Base-by-base conservation (phyloP, 2,888 invertebrate genomes). In the Rotaria sp. region DNA sequence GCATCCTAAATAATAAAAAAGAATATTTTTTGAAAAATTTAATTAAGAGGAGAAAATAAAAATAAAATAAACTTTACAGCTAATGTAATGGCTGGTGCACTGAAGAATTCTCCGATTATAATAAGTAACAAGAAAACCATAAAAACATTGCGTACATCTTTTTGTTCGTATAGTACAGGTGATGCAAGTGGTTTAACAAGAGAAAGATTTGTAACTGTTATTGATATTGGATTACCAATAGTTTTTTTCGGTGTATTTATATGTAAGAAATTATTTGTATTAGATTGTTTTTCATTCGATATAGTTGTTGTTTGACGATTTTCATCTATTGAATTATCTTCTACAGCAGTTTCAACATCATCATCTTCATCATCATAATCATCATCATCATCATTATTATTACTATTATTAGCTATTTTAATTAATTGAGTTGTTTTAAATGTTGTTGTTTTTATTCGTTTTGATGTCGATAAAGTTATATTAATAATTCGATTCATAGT, bases 41-140 rank as follows among this genome's bases (percentile, higher is more conserved):
- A n/a, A 67, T 7, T 35, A 5, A 8, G 18, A 67, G 15, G 4
- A 5, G 4, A 21, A 21, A 7, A 52, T 24, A 24, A 59, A 87
- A 15, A 57, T 96, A 13, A 96, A 96, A 0, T 95, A 95, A 91
- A 96, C 96, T 3, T 67, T 80, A 80, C 80, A 0, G 97, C 97
- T 85, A 98, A 92, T 0, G 97, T 96, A 88, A 97, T 91, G 59
- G 97, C 96, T 0, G 97, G 97, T 0, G 97, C 96, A 89, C 95
- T 95, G 92, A 98, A 97, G 92, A 98, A 98, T 92, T 99, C 99
- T 0, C 98, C 98, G 86, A 98, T 94, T 50, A 97, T 94, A 26
- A 99, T 95, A 86, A 99, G 93, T 84, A 99, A 92, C 86, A 98
- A 92, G 74, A 99, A 93, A 59, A 98, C 93, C 92, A 98, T 96